Conservation (phyloP, 64 coral and sea anemone species). For the Orbicella faveolata region DNA sequence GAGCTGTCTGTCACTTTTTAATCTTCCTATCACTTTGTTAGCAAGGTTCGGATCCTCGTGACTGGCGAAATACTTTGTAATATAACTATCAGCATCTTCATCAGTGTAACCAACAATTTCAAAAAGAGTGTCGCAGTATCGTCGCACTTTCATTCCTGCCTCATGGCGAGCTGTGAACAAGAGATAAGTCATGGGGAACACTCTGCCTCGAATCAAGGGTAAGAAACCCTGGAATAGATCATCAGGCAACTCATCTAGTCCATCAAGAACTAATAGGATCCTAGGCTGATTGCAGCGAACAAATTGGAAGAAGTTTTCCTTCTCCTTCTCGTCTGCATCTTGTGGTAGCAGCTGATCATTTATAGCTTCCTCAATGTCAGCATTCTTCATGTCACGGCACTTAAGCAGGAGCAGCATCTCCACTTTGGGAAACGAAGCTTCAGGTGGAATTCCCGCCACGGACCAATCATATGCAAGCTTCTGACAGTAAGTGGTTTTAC, state of each 20-base stretch:
- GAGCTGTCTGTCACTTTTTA: neutral
- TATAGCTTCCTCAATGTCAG: slow-evolving; percentile 12
- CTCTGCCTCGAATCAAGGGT: neutral
- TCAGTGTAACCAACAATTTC: slow-evolving; percentile 26
- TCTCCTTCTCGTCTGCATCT: slow-evolving; percentile 9
- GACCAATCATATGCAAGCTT: too few species aligned
- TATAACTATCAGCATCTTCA: neutral
- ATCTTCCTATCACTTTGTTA: neutral
- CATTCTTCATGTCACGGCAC: slow-evolving; percentile 44
- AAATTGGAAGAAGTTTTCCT: slow-evolving; percentile 14
- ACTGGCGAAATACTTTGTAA: slow-evolving; percentile 13
- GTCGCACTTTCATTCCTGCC: slow-evolving; percentile 4
- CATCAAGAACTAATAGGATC: slow-evolving; percentile 36
- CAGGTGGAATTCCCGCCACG: too few species aligned
- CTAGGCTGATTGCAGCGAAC: slow-evolving; percentile 20
- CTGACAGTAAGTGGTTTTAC: too few species aligned
- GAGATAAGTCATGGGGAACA: neutral
- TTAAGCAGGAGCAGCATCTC: slow-evolving; percentile 37
- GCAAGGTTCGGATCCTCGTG: neutral
- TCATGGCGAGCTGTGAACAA: slow-evolving; percentile 15
- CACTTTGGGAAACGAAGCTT: slow-evolving; percentile 35
- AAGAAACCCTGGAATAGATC: neutral
- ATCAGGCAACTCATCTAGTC: slow-evolving; percentile 10
- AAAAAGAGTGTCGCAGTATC: slow-evolving; percentile 7
- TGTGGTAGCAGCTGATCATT: slow-evolving; percentile 26